These are phyloP conservation scores for Bothrops alternatus DNA, from an alignment of 2,797 vertebrate genomes.

Conservation along the genomic window DNA sequence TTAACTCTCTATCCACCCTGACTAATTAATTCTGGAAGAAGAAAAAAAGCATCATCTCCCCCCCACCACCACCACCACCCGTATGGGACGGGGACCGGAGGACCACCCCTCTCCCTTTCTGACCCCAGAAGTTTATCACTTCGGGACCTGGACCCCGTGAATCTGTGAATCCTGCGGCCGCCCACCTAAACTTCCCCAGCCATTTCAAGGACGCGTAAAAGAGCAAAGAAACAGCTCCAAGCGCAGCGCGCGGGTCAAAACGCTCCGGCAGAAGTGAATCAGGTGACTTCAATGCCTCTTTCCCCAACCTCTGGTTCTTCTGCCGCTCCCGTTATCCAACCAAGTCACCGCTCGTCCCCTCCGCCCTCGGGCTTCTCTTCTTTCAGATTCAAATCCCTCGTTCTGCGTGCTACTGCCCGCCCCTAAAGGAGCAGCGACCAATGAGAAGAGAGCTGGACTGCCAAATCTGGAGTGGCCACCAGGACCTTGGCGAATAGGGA, in stretches of 20 bases:
- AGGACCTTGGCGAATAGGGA: neutral
- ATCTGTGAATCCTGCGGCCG: neutral
- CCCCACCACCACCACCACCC: no score
- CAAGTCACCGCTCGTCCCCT: no score
- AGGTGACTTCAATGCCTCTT: neutral
- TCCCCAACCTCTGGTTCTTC: neutral
- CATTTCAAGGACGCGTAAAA: neutral
- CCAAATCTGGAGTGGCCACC: neutral
- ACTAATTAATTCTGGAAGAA: neutral
- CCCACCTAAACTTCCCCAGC: neutral
- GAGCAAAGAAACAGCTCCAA: neutral
- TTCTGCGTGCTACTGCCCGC: neutral
- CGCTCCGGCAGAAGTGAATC: neutral
- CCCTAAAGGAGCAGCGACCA: neutral
- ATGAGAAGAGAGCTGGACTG: neutral
- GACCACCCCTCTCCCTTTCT: neutral
- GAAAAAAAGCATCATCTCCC: no score
- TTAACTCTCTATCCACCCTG: neutral
- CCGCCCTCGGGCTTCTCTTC: neutral
- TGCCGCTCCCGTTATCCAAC: conserved; percentile 11
- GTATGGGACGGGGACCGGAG: neutral
- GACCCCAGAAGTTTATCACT: neutral
- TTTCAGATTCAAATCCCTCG: neutral
- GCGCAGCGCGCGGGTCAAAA: neutral
- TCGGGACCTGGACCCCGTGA: neutral